Conservation (phyloP, 2,797 vertebrate genomes). For the Urosaurus nigricauda region DNA sequence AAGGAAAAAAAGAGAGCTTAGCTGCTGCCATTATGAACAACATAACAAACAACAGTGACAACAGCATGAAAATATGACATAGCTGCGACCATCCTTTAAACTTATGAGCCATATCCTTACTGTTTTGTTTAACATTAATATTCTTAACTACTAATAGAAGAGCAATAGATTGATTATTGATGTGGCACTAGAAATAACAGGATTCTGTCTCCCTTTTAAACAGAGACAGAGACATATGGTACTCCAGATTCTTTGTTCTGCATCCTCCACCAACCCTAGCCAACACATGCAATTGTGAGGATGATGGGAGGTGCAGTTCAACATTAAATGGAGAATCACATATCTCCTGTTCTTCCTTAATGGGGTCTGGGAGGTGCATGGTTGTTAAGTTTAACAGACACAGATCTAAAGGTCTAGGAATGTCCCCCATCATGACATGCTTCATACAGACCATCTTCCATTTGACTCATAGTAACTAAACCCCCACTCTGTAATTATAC, state of each 20-base stretch:
- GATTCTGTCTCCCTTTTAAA: accelerated
- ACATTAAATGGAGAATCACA: too few species aligned
- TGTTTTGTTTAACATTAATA: constrained; percentile 18
- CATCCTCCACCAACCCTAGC: too few species aligned
- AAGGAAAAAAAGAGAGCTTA: constrained; percentile 46
- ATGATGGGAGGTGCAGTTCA: too few species aligned
- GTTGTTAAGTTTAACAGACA: constrained; percentile 28
- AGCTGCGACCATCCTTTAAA: constrained; percentile 42
- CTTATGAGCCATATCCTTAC: constrained; percentile 40
- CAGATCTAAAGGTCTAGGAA: constrained; percentile 13
- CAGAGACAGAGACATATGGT: neutral
- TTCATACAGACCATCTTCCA: constrained; percentile 63
- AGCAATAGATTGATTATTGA: neutral
- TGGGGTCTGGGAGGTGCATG: neutral
- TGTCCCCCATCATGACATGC: constrained; percentile 33
- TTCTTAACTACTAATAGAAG: neutral
- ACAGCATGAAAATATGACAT: constrained; percentile 30
- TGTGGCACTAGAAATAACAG: constrained; percentile 25
- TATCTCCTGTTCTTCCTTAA: neutral
- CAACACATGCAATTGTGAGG: too few species aligned
- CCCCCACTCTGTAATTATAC: constrained; percentile 52
- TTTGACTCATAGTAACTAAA: neutral
- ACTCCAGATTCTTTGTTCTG: too few species aligned
- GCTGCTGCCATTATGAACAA: constrained; percentile 36
- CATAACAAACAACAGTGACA: constrained; percentile 45